phyloP scores from a whole-genome alignment of 2,888 invertebrate genomes.

The Creontiades dilutus region DNA sequence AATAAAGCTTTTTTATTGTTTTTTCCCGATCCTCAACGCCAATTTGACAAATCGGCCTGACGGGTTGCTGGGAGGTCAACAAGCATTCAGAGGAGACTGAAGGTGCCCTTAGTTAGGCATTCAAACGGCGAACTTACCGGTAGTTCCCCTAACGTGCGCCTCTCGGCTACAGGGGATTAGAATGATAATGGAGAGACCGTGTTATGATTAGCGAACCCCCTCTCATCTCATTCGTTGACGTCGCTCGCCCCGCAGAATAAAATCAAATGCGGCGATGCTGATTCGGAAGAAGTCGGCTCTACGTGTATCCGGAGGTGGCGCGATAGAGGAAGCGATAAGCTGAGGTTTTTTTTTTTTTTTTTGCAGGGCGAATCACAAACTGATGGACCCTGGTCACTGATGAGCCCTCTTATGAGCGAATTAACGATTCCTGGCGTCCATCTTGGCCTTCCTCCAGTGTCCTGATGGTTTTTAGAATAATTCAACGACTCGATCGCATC shows the following conservation, averaged over 20 bases:
- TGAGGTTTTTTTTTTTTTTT: background rate
- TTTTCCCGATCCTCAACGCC: too few species aligned
- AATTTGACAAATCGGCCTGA: too few species aligned
- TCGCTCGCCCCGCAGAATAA: conserved; percentile 26
- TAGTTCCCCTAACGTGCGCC: conserved; percentile 62
- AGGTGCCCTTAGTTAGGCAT: background rate
- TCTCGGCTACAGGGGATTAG: conserved; percentile 60
- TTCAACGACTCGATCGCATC: conserved; percentile 16
- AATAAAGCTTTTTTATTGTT: too few species aligned
- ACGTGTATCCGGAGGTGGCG: conserved; percentile 64
- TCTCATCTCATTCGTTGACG: background rate
- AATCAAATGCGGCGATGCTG: conserved; percentile 59
- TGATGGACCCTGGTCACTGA: conserved; percentile 19
- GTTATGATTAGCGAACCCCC: conserved; percentile 63
- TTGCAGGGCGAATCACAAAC: conserved; percentile 29
- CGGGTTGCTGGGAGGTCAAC: background rate
- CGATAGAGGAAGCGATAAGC: conserved; percentile 68
- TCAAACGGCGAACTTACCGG: conserved; percentile 42
- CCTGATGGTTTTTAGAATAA: conserved; percentile 13
- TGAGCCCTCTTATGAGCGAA: conserved; percentile 35
- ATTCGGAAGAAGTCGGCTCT: conserved; percentile 60
- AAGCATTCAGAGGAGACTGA: background rate
- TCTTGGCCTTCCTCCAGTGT: conserved; percentile 27
- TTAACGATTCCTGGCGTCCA: conserved; percentile 2
- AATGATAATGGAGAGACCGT: conserved; percentile 62